Evolutionary conservation across 2,888 invertebrate genomes (phyloP), one percentile per base, ranked within the genome.

Genomic region (Rhamnusium bicolor): DNA sequence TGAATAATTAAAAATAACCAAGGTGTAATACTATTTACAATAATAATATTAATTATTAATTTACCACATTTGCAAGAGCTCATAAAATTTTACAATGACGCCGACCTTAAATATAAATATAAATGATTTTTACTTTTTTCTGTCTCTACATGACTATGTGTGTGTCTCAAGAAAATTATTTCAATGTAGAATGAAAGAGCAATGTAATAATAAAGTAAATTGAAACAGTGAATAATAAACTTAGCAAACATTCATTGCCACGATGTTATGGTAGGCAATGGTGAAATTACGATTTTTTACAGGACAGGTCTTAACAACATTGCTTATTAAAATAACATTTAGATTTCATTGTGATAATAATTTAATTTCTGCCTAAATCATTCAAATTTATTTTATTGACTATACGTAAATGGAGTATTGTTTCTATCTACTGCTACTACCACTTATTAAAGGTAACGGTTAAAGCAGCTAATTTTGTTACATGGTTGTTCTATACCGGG

Each of bases 1-100:
- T 18, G n/a, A 65, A 51, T 32, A 51, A 51, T 18, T 51, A 65
- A 65, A 65, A 65, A 65, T 65, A 65, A 49, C 32, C 65, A 53
- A 65, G 78, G 78, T 78, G 62, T 74, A 72, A 66, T 68, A 47
- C 67, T 74, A 73, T 77, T 73, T 73, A 71, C 66, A 70, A 72
- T 77, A 73, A 76, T 75, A 63, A 77, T 75, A n/a, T n/a, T n/a
- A 72, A 73, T 70, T 71, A 40, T 40, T n/a, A n/a, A n/a, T n/a
- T 40, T 70, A 75, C 73, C 68, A 60, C 69, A 74, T 75, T 75
- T 60, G 79, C 72, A 72, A 73, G 75, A 77, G 72, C 74, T 60
- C 77, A 78, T 81, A 81, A 80, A 80, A 79, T 78, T 75, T 74
- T 74, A 79, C 79, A 72, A 69, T 72, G 74, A 74, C 74, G 72